These are phyloP conservation scores for Eupeodes latifasciatus DNA, from an alignment of 2,888 invertebrate genomes.

Conservation along the genomic window DNA sequence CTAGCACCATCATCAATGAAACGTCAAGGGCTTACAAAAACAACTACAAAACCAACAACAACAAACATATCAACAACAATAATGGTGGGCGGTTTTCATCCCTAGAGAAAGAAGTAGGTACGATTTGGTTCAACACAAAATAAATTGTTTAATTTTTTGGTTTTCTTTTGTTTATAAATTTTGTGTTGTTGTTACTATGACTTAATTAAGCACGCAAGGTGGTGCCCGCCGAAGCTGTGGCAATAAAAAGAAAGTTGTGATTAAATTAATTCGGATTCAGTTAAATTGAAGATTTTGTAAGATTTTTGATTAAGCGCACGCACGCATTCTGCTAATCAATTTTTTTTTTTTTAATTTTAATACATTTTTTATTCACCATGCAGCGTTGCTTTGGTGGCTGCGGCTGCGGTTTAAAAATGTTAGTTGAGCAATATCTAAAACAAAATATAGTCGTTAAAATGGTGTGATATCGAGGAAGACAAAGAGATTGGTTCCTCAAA, in stretches of 20 bases:
- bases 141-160: conserved; percentile 1
- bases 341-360: conserved; percentile 28
- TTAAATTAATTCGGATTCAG: conserved; percentile 38
- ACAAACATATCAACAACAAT: conserved; percentile 54
- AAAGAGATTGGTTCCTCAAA: neutral
- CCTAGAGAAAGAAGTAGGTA: conserved; percentile 84
- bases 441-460: neutral
- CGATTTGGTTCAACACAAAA: conserved; percentile 76
- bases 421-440: neutral
- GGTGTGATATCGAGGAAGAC: neutral
- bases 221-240: neutral
- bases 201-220: conserved; percentile 20
- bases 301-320: conserved; percentile 19
- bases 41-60: conserved; percentile 59
- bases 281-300: conserved; percentile 61
- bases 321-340: conserved; percentile 20
- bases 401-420: neutral
- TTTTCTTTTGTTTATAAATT: conserved; percentile 8
- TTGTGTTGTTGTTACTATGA: neutral
- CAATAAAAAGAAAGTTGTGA: conserved; percentile 65
- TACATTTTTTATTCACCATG: conserved; percentile 15
- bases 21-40: conserved; percentile 57
- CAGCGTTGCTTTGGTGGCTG: neutral
- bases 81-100: conserved; percentile 79
- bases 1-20: conserved; percentile 53